These are phyloP conservation scores for Anguilla rostrata DNA, from an alignment of 2,113 vertebrate species.

Conservation along the genomic window DNA sequence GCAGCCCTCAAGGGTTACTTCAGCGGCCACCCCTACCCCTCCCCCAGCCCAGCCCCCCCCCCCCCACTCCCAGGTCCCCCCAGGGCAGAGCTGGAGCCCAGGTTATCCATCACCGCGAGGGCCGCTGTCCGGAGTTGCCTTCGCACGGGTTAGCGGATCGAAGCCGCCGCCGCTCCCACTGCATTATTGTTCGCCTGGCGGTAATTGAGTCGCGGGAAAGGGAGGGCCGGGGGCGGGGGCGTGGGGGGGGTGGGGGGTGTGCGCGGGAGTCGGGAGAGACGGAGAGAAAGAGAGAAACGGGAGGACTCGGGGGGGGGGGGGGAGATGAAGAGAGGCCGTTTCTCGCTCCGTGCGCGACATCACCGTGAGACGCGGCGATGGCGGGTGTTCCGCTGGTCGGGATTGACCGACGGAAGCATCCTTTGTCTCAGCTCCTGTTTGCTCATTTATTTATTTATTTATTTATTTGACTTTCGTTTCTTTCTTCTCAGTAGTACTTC, in stretches of 20 bases:
- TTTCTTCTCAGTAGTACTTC: background rate
- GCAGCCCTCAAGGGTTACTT: background rate
- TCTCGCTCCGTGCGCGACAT: background rate
- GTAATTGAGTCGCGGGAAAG: constrained; percentile 71
- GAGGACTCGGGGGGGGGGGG: constrained; percentile 3
- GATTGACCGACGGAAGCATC: background rate
- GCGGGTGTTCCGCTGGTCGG: background rate
- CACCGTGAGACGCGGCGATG: background rate
- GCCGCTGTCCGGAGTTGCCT: constrained; percentile 71
- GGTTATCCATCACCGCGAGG: constrained; percentile 79
- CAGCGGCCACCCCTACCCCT: background rate
- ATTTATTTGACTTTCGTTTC: background rate
- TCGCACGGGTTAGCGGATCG: constrained; percentile 79
- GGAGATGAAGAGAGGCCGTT: background rate
- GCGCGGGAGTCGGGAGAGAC: background rate
- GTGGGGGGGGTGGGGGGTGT: no score
- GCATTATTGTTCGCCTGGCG: constrained; percentile 80
- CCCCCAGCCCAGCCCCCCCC: background rate
- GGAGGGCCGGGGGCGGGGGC: background rate
- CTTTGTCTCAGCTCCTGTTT: background rate
- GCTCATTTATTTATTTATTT: background rate
- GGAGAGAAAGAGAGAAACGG: background rate
- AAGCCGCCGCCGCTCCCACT: constrained; percentile 73
- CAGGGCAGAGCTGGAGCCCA: background rate
- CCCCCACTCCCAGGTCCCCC: background rate